Evolutionary conservation across 2,888 invertebrate genomes (phyloP).

Genomic region (Eristalinus sepulchralis): DNA sequence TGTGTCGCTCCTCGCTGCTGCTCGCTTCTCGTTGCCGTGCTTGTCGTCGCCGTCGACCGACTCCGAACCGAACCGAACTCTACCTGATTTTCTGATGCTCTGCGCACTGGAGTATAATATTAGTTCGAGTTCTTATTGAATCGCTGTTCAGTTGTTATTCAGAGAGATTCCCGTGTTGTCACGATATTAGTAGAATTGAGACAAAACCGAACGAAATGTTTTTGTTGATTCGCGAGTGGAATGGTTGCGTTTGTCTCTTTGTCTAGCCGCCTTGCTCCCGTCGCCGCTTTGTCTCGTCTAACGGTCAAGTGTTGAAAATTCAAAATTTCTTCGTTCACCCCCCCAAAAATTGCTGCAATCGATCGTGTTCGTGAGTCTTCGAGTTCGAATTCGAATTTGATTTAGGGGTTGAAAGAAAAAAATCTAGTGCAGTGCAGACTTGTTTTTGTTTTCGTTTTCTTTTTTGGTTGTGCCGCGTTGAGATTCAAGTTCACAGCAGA

Average conservation of each 20-base stretch:
- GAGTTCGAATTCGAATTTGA: neutral
- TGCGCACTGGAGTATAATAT: slow-evolving; percentile 70
- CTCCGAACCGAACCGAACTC: slow-evolving; percentile 39
- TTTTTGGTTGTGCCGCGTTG: neutral
- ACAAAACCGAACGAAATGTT: slow-evolving; percentile 13
- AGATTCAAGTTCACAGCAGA: neutral
- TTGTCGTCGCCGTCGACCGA: slow-evolving; percentile 11
- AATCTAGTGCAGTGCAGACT: neutral
- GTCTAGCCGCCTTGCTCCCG: slow-evolving; percentile 11
- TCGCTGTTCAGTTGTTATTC: slow-evolving; percentile 69
- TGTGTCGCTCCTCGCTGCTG: slow-evolving; percentile 18
- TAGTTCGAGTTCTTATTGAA: slow-evolving; percentile 71
- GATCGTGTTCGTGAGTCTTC: slow-evolving; percentile 19
- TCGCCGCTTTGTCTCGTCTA: slow-evolving; percentile 5
- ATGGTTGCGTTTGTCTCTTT: slow-evolving; percentile 7
- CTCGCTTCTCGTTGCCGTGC: slow-evolving; percentile 1
- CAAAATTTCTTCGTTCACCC: neutral
- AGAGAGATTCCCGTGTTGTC: slow-evolving; percentile 70
- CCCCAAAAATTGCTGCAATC: neutral
- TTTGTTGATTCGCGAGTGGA: slow-evolving; percentile 6
- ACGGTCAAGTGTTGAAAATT: slow-evolving; percentile 18
- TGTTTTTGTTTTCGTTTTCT: too few relatives aligned
- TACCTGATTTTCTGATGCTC: slow-evolving; percentile 68
- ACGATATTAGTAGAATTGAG: slow-evolving; percentile 63
- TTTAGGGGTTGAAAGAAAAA: neutral